phyloP scores from a whole-genome alignment of 2,113 vertebrate genomes.

The Nibea coibor region DNA sequence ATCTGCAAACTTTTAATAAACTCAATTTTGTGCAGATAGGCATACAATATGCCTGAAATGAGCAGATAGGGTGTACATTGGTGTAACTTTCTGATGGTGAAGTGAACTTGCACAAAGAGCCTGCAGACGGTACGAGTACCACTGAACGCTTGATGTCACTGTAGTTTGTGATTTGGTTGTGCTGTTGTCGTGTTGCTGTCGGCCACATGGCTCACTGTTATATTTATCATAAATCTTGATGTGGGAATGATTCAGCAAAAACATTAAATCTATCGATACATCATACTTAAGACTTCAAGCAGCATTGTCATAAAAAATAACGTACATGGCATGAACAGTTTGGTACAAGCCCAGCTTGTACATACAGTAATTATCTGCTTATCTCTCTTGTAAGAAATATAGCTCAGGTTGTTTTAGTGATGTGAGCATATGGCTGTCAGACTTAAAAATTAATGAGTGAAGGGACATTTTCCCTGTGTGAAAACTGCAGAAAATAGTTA shows the following conservation, averaged over 20 bases:
- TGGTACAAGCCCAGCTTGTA: conserved; percentile 76
- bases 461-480: conserved; percentile 22
- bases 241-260: conserved; percentile 32
- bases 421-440: conserved; percentile 25
- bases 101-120: not conserved
- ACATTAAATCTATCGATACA: conserved; percentile 54
- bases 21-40: conserved; percentile 8
- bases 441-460: not conserved
- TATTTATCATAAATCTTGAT: conserved; percentile 9
- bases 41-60: not conserved
- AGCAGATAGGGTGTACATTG: not conserved
- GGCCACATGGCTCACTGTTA: conserved; percentile 3
- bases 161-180: not conserved
- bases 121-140: not conserved
- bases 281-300: conserved; percentile 56
- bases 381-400: not conserved
- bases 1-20: conserved; percentile 21
- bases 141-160: not conserved
- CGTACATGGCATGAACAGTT: conserved; percentile 20
- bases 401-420: conserved; percentile 31
- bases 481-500: conserved; percentile 7
- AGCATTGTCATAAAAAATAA: conserved; percentile 49
- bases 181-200: not conserved
- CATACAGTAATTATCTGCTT: conserved; percentile 43
- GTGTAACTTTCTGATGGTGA: not conserved